These are phyloP conservation scores for Calameuta idolon DNA, from an alignment of 2,888 invertebrate species.

Conservation along the genomic window DNA sequence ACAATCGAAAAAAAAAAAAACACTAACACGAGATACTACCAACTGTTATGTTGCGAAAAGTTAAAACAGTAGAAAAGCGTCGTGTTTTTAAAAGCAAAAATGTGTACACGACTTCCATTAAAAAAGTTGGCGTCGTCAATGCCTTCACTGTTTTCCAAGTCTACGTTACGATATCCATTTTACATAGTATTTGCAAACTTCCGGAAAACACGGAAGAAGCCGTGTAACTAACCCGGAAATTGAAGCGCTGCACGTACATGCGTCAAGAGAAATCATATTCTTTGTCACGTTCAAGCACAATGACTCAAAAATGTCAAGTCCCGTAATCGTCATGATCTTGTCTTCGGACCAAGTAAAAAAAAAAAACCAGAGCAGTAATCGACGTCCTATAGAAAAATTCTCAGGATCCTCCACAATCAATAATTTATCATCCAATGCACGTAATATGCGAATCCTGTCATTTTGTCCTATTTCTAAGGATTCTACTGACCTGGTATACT, in stretches of 20 bases:
- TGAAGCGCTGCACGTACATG: background rate
- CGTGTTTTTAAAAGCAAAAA: background rate
- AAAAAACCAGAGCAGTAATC: background rate
- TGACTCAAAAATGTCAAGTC: background rate
- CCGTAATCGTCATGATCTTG: no score
- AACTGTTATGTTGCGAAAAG: background rate
- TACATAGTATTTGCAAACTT: background rate
- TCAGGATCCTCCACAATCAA: background rate
- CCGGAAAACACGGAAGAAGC: background rate
- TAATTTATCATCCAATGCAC: background rate
- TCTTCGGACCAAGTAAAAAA: background rate
- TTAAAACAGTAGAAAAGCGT: background rate
- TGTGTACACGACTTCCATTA: background rate
- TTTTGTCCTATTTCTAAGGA: conserved; percentile 36
- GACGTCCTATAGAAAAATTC: background rate
- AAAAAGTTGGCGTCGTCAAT: background rate
- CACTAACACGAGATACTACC: background rate
- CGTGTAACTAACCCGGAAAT: background rate
- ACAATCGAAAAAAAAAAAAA: background rate
- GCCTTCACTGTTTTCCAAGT: background rate
- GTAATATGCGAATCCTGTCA: background rate
- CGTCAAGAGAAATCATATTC: background rate
- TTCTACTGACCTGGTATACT: conserved; percentile 72
- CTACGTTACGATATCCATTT: background rate
- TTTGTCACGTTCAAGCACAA: background rate